phyloP scores from a whole-genome alignment of 2,888 invertebrate genomes.

The Exephanes ischioxanthus region DNA sequence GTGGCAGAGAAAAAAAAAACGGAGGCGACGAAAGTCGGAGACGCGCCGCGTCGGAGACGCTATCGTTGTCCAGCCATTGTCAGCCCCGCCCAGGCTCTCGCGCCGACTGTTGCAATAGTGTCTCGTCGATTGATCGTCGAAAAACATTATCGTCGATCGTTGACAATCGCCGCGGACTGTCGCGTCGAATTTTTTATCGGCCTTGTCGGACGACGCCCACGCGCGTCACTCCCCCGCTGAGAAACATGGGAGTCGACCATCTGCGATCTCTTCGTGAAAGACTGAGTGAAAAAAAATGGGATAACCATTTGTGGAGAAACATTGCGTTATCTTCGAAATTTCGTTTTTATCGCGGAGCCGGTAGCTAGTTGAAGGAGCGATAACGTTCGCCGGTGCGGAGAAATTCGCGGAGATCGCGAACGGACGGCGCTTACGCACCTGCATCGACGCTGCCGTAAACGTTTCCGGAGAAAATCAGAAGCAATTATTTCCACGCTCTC shows the following conservation, averaged over 20 bases:
- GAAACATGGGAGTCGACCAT: slow-evolving; percentile 13
- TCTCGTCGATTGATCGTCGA: neutral
- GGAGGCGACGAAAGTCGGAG: slow-evolving; percentile 56
- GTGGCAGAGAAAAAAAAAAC: slow-evolving; percentile 15
- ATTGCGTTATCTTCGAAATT: neutral
- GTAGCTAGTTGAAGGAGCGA: neutral
- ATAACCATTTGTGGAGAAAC: too few species aligned
- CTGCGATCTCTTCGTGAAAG: neutral
- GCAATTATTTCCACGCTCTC: neutral
- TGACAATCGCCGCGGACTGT: neutral
- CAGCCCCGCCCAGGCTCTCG: slow-evolving; percentile 78
- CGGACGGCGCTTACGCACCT: slow-evolving; percentile 31
- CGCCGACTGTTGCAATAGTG: slow-evolving; percentile 28
- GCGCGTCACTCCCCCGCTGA: slow-evolving; percentile 36
- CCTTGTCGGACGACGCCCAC: slow-evolving; percentile 52
- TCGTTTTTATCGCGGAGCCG: neutral
- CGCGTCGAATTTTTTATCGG: slow-evolving; percentile 4
- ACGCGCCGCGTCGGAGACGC: slow-evolving; percentile 78
- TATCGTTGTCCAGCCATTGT: slow-evolving; percentile 77
- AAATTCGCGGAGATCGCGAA: slow-evolving; percentile 2
- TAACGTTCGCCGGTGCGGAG: slow-evolving; percentile 26
- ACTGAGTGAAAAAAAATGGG: neutral
- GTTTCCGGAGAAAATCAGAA: neutral
- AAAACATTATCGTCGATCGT: neutral
- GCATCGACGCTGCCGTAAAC: neutral